A percentile compares a stretch with the other conserved stretches of the same genome.
phyloP scores from a whole-genome alignment of 2,888 invertebrate genomes.

The Microplitis deprimator region DNA sequence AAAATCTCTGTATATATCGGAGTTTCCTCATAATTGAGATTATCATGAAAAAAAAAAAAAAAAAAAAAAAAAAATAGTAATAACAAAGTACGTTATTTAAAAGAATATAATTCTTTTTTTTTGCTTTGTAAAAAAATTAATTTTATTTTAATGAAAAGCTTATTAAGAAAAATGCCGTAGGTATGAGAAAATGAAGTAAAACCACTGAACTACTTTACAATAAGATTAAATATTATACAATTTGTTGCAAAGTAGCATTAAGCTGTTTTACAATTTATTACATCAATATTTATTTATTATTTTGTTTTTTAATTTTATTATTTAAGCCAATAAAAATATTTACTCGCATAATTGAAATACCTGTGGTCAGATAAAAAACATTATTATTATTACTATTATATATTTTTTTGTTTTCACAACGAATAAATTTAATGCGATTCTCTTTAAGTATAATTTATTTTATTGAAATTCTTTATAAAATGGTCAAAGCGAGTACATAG shows the following conservation, averaged over 20 bases:
- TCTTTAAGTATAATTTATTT: neutral
- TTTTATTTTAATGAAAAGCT: neutral
- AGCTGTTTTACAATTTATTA: neutral
- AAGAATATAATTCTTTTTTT: neutral
- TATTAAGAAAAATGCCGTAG: neutral
- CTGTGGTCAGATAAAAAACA: neutral
- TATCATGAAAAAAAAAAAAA: neutral
- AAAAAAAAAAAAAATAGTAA: neutral
- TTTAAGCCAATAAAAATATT: neutral
- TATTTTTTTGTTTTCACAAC: neutral
- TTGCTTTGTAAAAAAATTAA: neutral
- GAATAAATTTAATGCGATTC: neutral
- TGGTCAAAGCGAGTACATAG: neutral
- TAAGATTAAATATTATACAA: neutral
- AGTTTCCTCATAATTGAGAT: neutral
- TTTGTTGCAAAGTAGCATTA: neutral
- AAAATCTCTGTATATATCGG: constrained; percentile 9
- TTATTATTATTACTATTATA: neutral
- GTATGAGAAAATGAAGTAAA: neutral
- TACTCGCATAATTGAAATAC: neutral
- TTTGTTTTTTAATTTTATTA: neutral
- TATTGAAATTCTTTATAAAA: neutral
- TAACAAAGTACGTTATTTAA: neutral
- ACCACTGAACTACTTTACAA: neutral
- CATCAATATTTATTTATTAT: neutral